These are phyloP conservation scores for Lycaon pictus DNA, from an alignment of 2,113 vertebrate species.

Conservation along the genomic window DNA sequence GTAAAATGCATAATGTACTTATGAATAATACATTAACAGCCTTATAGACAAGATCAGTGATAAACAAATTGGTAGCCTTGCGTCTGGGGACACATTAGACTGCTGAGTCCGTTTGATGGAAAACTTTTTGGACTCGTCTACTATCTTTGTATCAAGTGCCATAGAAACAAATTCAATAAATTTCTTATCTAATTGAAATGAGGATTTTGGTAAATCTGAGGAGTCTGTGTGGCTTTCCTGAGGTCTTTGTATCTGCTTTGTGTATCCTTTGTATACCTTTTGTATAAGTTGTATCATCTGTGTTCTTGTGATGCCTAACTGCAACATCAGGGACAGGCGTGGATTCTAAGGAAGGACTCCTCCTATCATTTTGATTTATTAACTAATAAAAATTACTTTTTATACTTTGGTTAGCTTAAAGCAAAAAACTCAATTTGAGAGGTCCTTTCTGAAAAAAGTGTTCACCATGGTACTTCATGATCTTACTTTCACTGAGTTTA, in stretches of 20 bases:
- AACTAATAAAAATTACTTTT: slow-evolving; percentile 14
- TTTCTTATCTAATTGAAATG: slow-evolving; percentile 19
- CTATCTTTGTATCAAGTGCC: slow-evolving; percentile 1
- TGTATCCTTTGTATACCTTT: background rate
- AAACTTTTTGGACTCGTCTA: background rate
- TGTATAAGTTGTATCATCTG: background rate
- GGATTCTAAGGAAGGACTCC: background rate
- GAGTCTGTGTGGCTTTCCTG: background rate
- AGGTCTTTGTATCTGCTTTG: background rate
- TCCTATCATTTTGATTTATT: background rate
- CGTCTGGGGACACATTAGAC: background rate
- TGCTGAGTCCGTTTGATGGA: background rate
- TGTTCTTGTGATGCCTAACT: background rate
- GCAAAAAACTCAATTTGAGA: background rate
- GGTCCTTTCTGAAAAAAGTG: background rate
- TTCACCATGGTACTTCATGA: background rate
- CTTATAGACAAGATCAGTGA: background rate
- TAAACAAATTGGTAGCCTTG: background rate
- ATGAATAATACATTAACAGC: slow-evolving; percentile 45
- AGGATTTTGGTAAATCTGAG: background rate
- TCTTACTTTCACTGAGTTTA: background rate
- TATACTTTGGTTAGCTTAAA: slow-evolving; percentile 21
- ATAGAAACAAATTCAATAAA: slow-evolving; percentile 34
- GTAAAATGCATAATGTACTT: slow-evolving; percentile 13
- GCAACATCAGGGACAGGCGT: background rate